Evolutionary conservation across 2,888 invertebrate species (phyloP).

Genomic region (Drosophila putrida): DNA sequence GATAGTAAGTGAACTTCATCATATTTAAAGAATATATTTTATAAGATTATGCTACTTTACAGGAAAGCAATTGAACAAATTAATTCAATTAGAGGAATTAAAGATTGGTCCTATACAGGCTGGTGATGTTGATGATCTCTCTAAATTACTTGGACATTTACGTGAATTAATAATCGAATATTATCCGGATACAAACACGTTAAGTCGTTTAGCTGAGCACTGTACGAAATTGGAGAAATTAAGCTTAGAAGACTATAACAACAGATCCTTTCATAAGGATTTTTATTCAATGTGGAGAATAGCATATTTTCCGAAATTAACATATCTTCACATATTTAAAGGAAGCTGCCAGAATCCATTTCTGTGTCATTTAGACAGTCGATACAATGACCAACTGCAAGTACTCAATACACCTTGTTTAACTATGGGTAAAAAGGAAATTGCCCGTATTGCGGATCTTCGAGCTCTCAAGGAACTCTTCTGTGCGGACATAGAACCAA

Average conservation of each 20-base stretch:
- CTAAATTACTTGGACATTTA: not conserved
- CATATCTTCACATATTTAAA: not conserved
- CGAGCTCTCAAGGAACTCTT: not conserved
- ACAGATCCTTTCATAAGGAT: not conserved
- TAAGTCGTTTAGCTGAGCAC: not conserved
- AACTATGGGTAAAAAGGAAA: not conserved
- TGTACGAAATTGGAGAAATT: not conserved
- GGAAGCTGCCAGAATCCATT: not conserved
- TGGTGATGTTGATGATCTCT: slow-evolving; percentile 1
- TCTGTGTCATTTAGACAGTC: slow-evolving; percentile 1
- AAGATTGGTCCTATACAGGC: not conserved
- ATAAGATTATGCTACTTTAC: not conserved
- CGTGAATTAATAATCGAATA: not conserved
- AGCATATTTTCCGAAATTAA: slow-evolving; percentile 9
- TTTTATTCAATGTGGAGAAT: not conserved
- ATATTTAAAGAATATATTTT: not conserved
- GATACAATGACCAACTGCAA: slow-evolving; percentile 7
- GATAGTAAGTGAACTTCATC: slow-evolving; percentile 1
- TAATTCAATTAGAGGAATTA: slow-evolving; percentile 1
- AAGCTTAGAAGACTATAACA: not conserved
- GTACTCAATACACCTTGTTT: not conserved
- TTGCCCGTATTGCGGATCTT: not conserved
- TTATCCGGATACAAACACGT: not conserved
- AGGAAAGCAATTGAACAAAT: slow-evolving; percentile 9
- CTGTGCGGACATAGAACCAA: not conserved